Evolutionary conservation across 2,888 invertebrate species (phyloP).

Genomic region (Plagiodera versicolora): DNA sequence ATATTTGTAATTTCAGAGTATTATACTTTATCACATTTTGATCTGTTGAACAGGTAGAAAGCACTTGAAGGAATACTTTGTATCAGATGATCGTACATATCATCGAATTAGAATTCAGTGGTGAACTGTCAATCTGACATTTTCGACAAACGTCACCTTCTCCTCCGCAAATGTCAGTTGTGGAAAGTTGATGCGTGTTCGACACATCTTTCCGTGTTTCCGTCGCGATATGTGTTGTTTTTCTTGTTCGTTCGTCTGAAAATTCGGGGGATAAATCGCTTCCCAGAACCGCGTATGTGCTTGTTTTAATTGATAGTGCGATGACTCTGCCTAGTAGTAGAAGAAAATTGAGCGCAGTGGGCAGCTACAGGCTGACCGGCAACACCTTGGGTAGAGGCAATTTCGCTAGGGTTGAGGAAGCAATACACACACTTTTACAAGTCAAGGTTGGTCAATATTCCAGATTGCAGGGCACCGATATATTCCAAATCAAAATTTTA

Average conservation of each 20-base stretch:
- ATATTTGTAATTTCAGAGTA: no score
- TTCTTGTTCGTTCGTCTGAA: conserved; percentile 8
- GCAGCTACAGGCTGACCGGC: conserved; percentile 73
- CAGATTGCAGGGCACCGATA: no score
- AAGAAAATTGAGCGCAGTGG: conserved; percentile 62
- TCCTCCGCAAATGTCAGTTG: conserved; percentile 7
- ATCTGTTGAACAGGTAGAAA: no score
- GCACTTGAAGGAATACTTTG: no score
- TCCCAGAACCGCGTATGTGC: conserved; percentile 1
- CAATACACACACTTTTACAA: conserved; percentile 67
- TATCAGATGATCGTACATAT: no score
- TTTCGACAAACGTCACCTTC: conserved; percentile 3
- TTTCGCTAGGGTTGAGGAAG: conserved; percentile 75
- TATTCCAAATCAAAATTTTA: no score
- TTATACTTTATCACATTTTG: no score
- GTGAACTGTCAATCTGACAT: not conserved
- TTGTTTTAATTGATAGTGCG: not conserved
- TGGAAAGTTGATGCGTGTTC: not conserved
- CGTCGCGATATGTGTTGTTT: not conserved
- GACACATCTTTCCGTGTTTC: not conserved
- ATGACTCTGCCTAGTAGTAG: conserved; percentile 26
- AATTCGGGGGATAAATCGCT: not conserved
- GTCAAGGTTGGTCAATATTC: conserved; percentile 62
- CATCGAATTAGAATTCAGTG: no score
- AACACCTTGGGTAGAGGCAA: conserved; percentile 73